phyloP scores from a whole-genome alignment of 2,888 invertebrate genomes.

The Agriotes lineatus region DNA sequence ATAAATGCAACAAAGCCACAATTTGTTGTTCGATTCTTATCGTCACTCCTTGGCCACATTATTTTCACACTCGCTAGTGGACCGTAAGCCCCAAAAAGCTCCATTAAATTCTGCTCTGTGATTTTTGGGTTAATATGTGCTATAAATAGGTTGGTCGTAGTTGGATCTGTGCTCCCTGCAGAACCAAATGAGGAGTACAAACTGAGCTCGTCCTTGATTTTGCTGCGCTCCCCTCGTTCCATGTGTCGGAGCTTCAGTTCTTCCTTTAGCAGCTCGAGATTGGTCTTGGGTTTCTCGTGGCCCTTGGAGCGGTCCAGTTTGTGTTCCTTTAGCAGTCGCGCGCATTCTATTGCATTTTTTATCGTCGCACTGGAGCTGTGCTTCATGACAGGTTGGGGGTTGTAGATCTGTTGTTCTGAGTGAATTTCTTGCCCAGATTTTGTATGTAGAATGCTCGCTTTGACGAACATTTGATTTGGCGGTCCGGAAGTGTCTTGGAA shows the following conservation, averaged over 20 bases:
- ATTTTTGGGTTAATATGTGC: slow-evolving; percentile 96
- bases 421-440: slow-evolving; percentile 86
- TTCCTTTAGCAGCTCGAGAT: slow-evolving; percentile 96
- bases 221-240: slow-evolving; percentile 91
- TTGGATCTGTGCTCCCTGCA: slow-evolving; percentile 90
- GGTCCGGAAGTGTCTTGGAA: slow-evolving; percentile 79
- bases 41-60: slow-evolving; percentile 99
- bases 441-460: slow-evolving; percentile 96
- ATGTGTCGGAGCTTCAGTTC: slow-evolving; percentile 95
- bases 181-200: slow-evolving; percentile 25
- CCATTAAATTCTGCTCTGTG: slow-evolving; percentile 94
- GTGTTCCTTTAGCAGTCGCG: slow-evolving; percentile 72
- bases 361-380: slow-evolving; percentile 69
- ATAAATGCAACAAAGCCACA: slow-evolving; percentile 99
- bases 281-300: slow-evolving; percentile 92
- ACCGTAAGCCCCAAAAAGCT: slow-evolving; percentile 96
- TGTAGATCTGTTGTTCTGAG: slow-evolving; percentile 87
- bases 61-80: slow-evolving; percentile 99
- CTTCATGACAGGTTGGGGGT: slow-evolving; percentile 82
- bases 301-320: slow-evolving; percentile 72
- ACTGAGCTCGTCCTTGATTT: slow-evolving; percentile 77
- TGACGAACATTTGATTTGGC: slow-evolving; percentile 74
- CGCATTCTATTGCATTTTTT: slow-evolving; percentile 77
- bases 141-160: slow-evolving; percentile 96
- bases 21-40: slow-evolving; percentile 89